A percentile compares a stretch with the other conserved stretches of the same genome.
These are phyloP conservation scores for Saccostrea cuccullata DNA, from an alignment of 1,140 invertebrate genomes.

Conservation along the genomic window DNA sequence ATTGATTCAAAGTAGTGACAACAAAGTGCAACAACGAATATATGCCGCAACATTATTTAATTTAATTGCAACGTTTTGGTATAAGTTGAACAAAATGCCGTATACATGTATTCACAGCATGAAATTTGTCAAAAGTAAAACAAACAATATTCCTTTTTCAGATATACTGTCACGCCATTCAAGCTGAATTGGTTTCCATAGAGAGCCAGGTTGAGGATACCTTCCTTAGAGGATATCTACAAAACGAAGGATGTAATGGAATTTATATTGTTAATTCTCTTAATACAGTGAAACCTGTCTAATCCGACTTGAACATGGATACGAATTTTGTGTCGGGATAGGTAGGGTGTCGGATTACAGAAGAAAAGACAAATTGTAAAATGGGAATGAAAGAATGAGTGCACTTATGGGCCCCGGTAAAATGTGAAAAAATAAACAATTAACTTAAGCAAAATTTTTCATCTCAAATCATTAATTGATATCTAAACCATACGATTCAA, in stretches of 20 bases:
- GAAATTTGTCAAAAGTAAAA: background rate
- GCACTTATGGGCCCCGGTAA: too few relatives aligned
- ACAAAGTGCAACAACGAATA: background rate
- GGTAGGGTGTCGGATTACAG: too few relatives aligned
- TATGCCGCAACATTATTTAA: too few relatives aligned
- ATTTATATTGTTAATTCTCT: background rate
- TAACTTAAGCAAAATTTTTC: too few relatives aligned
- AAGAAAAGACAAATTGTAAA: too few relatives aligned
- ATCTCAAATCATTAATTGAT: too few relatives aligned
- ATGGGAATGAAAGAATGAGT: too few relatives aligned
- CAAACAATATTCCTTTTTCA: background rate
- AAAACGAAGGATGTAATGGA: conserved; percentile 29
- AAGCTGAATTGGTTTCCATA: conserved; percentile 37
- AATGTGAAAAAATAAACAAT: too few relatives aligned
- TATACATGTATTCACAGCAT: background rate
- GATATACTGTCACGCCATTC: conserved; percentile 44
- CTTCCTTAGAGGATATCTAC: conserved; percentile 35
- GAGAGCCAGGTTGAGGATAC: conserved; percentile 34
- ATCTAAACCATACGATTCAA: too few relatives aligned
- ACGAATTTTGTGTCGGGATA: too few relatives aligned
- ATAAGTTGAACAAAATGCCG: too few relatives aligned
- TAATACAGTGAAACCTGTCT: background rate
- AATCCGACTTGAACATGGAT: background rate
- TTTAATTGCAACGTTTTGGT: too few relatives aligned
- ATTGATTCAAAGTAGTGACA: background rate